phyloP scores from a whole-genome alignment of 2,888 invertebrate species.

The Norana najaformis region DNA sequence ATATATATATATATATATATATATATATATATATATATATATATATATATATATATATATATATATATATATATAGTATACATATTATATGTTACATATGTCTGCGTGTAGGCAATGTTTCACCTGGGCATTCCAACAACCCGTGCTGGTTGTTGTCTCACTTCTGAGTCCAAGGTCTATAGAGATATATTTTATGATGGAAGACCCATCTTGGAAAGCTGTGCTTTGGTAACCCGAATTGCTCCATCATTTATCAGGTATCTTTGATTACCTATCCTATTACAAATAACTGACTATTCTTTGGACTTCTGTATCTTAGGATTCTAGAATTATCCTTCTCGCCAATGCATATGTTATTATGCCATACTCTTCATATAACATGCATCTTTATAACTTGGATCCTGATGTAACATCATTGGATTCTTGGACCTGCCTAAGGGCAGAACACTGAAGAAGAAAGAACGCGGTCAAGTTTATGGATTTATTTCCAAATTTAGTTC shows the following conservation, averaged over 20 bases:
- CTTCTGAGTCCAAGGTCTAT: conserved; percentile 68
- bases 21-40: not conserved
- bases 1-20: not conserved
- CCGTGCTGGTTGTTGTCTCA: conserved; percentile 67
- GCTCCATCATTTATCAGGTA: conserved; percentile 66
- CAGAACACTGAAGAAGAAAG: too few relatives aligned
- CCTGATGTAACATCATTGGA: too few relatives aligned
- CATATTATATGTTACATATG: conserved; percentile 8
- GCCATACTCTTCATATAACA: too few relatives aligned
- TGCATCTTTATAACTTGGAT: too few relatives aligned
- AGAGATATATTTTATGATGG: conserved; percentile 71
- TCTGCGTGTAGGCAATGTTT: conserved; percentile 60
- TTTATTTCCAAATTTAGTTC: too few relatives aligned
- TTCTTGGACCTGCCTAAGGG: too few relatives aligned
- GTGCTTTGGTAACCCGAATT: conserved; percentile 69
- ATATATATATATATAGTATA: not conserved
- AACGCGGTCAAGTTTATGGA: too few relatives aligned
- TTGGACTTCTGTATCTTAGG: not conserved
- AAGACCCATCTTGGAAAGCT: conserved; percentile 67
- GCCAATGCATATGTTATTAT: too few relatives aligned
- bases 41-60: not conserved
- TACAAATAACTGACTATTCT: not conserved
- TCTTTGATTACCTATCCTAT: not conserved
- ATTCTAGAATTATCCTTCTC: not conserved
- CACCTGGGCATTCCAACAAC: conserved; percentile 65